These are phyloP conservation scores for Anguilla megastoma DNA, from an alignment of 2,797 vertebrate species.

Conservation along the genomic window DNA sequence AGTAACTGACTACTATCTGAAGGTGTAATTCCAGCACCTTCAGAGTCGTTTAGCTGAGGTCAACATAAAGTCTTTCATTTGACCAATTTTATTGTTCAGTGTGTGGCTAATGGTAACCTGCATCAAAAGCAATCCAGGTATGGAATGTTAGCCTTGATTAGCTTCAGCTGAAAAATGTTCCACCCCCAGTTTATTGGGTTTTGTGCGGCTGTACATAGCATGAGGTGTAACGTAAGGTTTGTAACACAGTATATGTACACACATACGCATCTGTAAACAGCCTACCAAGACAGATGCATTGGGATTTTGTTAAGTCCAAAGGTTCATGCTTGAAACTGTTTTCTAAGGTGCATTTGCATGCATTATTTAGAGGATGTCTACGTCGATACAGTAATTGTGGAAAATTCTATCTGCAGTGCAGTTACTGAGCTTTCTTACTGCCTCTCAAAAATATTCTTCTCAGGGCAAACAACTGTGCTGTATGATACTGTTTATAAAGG, in stretches of 20 bases:
- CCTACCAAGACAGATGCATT: not conserved
- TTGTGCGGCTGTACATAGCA: not conserved
- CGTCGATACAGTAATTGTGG: not conserved
- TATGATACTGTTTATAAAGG: not conserved
- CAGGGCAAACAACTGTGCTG: not conserved
- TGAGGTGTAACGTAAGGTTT: not conserved
- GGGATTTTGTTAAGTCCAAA: not conserved
- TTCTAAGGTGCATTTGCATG: not conserved
- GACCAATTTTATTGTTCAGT: not conserved
- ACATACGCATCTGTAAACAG: not conserved
- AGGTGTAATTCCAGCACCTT: not conserved
- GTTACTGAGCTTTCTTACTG: not conserved
- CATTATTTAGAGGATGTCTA: slow-evolving; percentile 8
- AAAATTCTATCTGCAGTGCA: not conserved
- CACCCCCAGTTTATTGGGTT: not conserved
- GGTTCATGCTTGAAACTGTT: not conserved
- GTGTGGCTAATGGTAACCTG: not conserved
- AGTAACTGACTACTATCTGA: not conserved
- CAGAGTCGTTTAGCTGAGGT: not conserved
- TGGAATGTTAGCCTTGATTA: not conserved
- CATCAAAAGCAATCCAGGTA: not conserved
- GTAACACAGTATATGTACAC: too few species aligned
- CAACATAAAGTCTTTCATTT: not conserved
- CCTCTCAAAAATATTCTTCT: not conserved
- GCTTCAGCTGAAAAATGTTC: not conserved